phyloP scores from a whole-genome alignment of 2,888 invertebrate genomes.

The Caenorhabditis angaria region DNA sequence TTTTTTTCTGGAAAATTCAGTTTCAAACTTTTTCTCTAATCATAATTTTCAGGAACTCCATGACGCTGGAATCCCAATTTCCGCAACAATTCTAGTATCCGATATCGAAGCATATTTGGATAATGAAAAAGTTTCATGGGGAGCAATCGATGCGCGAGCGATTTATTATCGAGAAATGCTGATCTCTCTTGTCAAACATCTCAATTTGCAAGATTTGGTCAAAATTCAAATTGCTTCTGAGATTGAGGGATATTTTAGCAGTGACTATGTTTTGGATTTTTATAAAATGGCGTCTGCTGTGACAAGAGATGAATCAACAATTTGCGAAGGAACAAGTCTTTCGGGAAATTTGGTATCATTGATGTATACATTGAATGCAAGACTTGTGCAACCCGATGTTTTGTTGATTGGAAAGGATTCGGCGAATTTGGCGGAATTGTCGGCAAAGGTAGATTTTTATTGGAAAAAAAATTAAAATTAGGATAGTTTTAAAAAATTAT shows the following conservation, averaged over 20 bases:
- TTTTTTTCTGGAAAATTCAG: too few relatives aligned
- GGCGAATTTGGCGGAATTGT: conserved; percentile 25
- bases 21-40: too few relatives aligned
- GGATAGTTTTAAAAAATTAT: too few relatives aligned
- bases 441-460: conserved; percentile 34
- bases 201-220: conserved; percentile 37
- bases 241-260: conserved; percentile 44
- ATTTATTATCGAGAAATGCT: conserved; percentile 39
- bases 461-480: conserved; percentile 1
- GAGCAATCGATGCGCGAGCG: conserved; percentile 39
- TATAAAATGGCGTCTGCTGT: conserved; percentile 69
- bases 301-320: conserved; percentile 62
- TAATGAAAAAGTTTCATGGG: conserved; percentile 61
- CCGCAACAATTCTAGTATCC: conserved; percentile 58
- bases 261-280: conserved; percentile 69
- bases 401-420: conserved; percentile 49
- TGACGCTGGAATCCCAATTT: conserved; percentile 36
- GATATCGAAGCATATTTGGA: conserved; percentile 69
- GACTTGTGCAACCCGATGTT: conserved; percentile 37
- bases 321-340: conserved; percentile 55
- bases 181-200: conserved; percentile 27
- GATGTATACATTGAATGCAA: conserved; percentile 52
- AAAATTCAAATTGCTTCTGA: conserved; percentile 36
- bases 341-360: conserved; percentile 54
- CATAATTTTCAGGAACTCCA: conserved; percentile 22